Conservation (phyloP, 2,113 vertebrate genomes). For the Nannobrachium achirus region DNA sequence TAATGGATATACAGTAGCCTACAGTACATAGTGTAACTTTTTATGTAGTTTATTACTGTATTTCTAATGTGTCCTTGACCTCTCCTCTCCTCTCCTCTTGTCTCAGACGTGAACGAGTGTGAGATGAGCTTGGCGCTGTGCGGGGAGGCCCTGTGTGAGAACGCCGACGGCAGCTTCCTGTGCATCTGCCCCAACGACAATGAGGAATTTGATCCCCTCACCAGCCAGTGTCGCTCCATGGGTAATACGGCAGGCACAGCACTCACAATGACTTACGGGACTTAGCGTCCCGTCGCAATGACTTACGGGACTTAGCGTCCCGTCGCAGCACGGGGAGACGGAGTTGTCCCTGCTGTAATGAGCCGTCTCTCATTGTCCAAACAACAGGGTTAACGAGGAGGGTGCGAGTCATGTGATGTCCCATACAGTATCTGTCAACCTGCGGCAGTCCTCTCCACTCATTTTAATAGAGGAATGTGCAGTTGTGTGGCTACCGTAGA, state of each 20-base stretch:
- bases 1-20: too few species aligned
- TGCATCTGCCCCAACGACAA: constrained; percentile 83
- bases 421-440: constrained; percentile 51
- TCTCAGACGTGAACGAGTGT: constrained; percentile 81
- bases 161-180: constrained; percentile 83
- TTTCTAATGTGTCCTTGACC: too few species aligned
- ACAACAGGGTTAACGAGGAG: constrained; percentile 66
- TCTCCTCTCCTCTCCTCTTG: constrained; percentile 23
- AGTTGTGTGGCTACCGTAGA: constrained; percentile 49
- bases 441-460: constrained; percentile 49
- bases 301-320: constrained; percentile 59
- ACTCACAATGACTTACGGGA: constrained; percentile 43
- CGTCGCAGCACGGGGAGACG: constrained; percentile 58
- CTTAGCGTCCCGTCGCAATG: constrained; percentile 56
- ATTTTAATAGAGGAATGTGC: constrained; percentile 36
- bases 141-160: constrained; percentile 82
- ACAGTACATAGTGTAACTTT: too few species aligned
- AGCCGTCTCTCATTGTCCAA: constrained; percentile 73
- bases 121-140: constrained; percentile 79
- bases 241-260: constrained; percentile 71
- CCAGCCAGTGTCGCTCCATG: constrained; percentile 74
- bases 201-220: constrained; percentile 82
- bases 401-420: constrained; percentile 51
- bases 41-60: too few species aligned
- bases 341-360: constrained; percentile 74